Evolutionary conservation across 2,797 vertebrate genomes (phyloP).

Genomic region (Parotocinclus haroldoi): DNA sequence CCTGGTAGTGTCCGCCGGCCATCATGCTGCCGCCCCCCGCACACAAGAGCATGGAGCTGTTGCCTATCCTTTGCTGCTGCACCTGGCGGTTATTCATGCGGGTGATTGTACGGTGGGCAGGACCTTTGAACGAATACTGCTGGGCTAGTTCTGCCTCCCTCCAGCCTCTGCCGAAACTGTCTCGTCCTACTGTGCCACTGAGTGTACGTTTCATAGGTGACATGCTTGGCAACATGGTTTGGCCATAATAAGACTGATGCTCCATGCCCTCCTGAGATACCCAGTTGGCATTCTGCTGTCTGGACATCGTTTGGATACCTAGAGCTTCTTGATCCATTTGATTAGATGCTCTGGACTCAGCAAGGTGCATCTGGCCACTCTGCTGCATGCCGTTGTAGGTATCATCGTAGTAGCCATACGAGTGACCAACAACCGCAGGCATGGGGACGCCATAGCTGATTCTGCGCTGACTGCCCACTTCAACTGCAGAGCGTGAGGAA

Average conservation of each 20-base stretch:
- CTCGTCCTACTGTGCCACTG: constrained; percentile 66
- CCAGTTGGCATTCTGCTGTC: constrained; percentile 35
- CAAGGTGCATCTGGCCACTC: constrained; percentile 50
- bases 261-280: constrained; percentile 59
- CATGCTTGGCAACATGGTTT: constrained; percentile 29
- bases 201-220: constrained; percentile 65
- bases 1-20: constrained; percentile 56
- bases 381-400: constrained; percentile 47
- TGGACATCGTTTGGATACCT: constrained; percentile 46
- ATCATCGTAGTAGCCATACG: constrained; percentile 41
- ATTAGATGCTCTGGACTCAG: constrained; percentile 57
- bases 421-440: constrained; percentile 25
- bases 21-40: constrained; percentile 37
- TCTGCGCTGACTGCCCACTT: constrained; percentile 68
- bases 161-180: constrained; percentile 47
- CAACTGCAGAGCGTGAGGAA: constrained; percentile 83
- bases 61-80: constrained; percentile 57
- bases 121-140: constrained; percentile 79
- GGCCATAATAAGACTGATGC: constrained; percentile 53
- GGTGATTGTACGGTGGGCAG: constrained; percentile 89
- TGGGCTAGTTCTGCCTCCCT: constrained; percentile 57
- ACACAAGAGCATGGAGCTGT: constrained; percentile 52
- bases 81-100: constrained; percentile 79
- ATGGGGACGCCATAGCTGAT: constrained; percentile 55
- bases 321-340: constrained; percentile 57